A percentile compares a stretch with the other conserved stretches of the same genome.
These are phyloP conservation scores for Aldabrachelys gigantea DNA, from an alignment of 2,113 vertebrate species.

Conservation along the genomic window DNA sequence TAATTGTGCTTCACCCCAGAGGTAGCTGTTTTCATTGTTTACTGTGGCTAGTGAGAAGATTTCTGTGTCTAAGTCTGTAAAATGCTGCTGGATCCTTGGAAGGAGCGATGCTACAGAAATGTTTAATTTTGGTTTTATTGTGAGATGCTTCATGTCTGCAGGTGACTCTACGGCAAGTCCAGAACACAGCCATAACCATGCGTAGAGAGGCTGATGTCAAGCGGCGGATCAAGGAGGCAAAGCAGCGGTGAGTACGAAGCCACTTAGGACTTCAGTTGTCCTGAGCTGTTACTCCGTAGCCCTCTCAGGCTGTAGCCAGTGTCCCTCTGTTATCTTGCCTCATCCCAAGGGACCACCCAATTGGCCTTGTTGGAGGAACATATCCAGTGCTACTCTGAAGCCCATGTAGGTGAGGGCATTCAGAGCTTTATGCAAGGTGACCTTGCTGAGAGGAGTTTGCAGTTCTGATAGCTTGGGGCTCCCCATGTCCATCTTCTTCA, in stretches of 20 bases:
- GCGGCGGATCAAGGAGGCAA: conserved; percentile 91
- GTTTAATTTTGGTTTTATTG: background rate
- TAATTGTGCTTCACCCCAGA: background rate
- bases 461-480: background rate
- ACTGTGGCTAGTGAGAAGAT: fast-evolving
- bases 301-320: background rate
- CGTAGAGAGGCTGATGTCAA: conserved; percentile 93
- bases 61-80: background rate
- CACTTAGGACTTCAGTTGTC: background rate
- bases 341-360: background rate
- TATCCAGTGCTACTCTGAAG: background rate
- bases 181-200: conserved; percentile 89
- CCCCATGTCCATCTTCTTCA: background rate
- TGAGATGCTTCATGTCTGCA: conserved; percentile 45
- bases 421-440: background rate
- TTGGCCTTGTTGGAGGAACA: background rate
- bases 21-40: background rate
- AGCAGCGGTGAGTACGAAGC: conserved; percentile 85
- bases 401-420: background rate
- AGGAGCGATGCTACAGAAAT: background rate
- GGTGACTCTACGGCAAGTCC: conserved; percentile 90
- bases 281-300: background rate
- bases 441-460: background rate
- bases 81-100: background rate
- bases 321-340: background rate